Base-by-base conservation (phyloP, 2,113 vertebrate species). In the Henicopernis longicauda region DNA sequence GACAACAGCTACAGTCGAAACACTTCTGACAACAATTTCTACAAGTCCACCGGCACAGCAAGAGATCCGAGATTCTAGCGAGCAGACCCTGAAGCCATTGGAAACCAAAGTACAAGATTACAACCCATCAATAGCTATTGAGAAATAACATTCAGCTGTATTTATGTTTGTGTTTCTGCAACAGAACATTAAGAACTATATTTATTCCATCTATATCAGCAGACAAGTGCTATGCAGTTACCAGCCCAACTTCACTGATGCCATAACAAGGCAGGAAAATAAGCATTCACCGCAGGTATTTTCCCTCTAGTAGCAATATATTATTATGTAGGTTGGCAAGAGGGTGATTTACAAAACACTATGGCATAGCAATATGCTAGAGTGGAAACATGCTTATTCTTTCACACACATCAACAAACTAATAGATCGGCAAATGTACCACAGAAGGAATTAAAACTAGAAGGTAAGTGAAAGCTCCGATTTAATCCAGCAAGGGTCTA, bases 11-110 rank as follows among this genome's bases (percentile, higher is more conserved):
- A 86, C 98, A 98, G 86, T 99, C 98, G 52, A 97, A 99, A 90
- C 99, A 99, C 96, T 98, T 99, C 94, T 98, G 98, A 97, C 98
- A 99, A 92, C 98, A 99, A 91, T 99, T 94, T 67, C 98, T 96
- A 89, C 98, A 99, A 13, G 98, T 99, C 98, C 99, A 99, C 16
- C 99, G 98, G 88, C 99, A 99, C 97, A 99, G 98, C 97, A 99
- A 97, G 86, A 99, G 97, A 94, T 99, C 98, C 13, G 98, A 98
- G 95, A 99, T 96, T 59, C 98, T 98, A 93, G 99, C 98, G 79
- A 99, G 98, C 88, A 99, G 97, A 69, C 99, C 98, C 99, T 99
- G 97, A 86, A 94, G 95, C 97, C 97, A 72, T 86, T 57, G 93
- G 63, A 97, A 93, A 92, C 52, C 91, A 96, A 93, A 94, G 91